Evolutionary conservation across 2,888 invertebrate genomes (phyloP).

Genomic region (Glyphotaelius pellucidus): DNA sequence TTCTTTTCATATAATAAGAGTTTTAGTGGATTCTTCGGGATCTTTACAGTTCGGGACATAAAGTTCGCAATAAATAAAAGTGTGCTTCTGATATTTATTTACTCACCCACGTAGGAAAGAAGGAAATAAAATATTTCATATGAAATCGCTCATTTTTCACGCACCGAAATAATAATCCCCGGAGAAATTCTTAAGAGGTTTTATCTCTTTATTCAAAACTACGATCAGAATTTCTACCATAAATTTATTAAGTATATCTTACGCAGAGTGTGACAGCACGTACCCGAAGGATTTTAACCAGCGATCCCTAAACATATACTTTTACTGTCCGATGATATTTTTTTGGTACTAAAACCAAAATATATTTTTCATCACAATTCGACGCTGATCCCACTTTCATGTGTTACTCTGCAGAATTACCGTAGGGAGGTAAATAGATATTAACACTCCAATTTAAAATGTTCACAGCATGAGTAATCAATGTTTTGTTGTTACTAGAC

Average conservation of each 20-base stretch:
- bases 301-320: too few species aligned
- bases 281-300: too few species aligned
- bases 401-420: too few species aligned
- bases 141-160: constrained; percentile 36
- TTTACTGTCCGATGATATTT: too few species aligned
- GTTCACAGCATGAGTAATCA: too few species aligned
- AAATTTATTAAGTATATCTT: background rate
- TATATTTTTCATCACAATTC: too few species aligned
- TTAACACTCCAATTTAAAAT: too few species aligned
- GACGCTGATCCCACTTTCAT: too few species aligned
- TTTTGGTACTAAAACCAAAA: too few species aligned
- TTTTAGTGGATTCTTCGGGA: constrained; percentile 9
- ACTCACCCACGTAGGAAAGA: background rate
- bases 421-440: too few species aligned
- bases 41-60: background rate
- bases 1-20: constrained; percentile 16
- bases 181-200: background rate
- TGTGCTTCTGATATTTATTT: constrained; percentile 29
- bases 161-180: background rate
- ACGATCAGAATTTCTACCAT: constrained; percentile 10
- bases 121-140: constrained; percentile 37
- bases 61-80: constrained; percentile 21
- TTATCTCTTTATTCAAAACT: constrained; percentile 20
- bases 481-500: too few species aligned
- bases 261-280: too few species aligned